These are phyloP conservation scores for Tetragonula carbonaria DNA, from an alignment of 2,888 invertebrate species.

Conservation along the genomic window DNA sequence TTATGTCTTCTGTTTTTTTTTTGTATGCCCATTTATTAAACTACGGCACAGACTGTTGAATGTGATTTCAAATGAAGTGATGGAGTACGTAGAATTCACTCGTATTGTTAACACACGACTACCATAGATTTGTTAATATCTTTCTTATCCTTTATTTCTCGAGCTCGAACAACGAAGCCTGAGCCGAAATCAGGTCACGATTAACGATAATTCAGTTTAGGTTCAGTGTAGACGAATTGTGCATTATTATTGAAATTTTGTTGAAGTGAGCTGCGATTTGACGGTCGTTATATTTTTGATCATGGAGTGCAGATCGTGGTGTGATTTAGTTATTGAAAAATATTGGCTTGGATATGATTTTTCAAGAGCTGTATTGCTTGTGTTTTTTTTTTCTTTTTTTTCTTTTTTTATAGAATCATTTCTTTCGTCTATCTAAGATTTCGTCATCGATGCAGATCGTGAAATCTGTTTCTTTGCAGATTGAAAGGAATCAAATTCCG, in stretches of 20 bases:
- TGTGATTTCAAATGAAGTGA: background rate
- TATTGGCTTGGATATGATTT: background rate
- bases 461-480: background rate
- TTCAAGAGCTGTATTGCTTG: background rate
- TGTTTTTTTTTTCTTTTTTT: background rate
- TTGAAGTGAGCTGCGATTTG: background rate
- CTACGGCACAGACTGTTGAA: background rate
- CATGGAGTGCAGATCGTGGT: background rate
- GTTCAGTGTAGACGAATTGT: background rate
- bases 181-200: background rate
- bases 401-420: background rate
- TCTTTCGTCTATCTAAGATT: background rate
- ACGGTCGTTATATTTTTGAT: background rate
- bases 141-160: background rate
- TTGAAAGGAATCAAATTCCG: background rate
- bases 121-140: constrained; percentile 7
- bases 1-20: background rate
- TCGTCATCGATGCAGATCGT: background rate
- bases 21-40: background rate
- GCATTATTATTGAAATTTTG: background rate
- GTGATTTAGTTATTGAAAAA: background rate
- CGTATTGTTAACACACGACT: constrained; percentile 23
- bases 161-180: constrained; percentile 9
- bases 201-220: background rate
- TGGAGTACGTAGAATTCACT: constrained; percentile 1